phyloP scores from a whole-genome alignment of 2,797 vertebrate species.

The Sebastes oblongus region DNA sequence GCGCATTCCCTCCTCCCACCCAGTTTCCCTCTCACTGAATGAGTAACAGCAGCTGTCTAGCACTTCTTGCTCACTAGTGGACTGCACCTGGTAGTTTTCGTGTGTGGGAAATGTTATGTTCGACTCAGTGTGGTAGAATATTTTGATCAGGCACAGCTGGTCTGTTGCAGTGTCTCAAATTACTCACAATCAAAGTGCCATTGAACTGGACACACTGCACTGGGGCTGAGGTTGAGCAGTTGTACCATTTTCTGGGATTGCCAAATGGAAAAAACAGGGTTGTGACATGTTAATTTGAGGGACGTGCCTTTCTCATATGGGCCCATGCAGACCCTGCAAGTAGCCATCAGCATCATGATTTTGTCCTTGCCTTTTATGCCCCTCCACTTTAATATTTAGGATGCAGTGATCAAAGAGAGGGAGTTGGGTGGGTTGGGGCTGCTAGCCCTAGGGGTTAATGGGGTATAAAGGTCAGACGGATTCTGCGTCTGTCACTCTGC shows the following conservation, averaged over 20 bases:
- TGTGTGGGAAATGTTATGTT: conserved; percentile 60
- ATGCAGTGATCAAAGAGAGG: conserved; percentile 11
- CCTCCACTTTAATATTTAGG: conserved; percentile 26
- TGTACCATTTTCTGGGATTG: conserved; percentile 2
- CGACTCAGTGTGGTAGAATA: conserved; percentile 50
- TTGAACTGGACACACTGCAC: conserved; percentile 25
- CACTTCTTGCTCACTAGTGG: conserved; percentile 58
- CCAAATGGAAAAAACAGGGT: conserved; percentile 27
- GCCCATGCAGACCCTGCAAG: neutral
- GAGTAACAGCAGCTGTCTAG: conserved; percentile 72
- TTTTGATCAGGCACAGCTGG: conserved; percentile 55
- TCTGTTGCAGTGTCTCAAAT: conserved; percentile 29
- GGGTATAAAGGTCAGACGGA: conserved; percentile 54
- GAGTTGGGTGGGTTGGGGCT: conserved; percentile 6
- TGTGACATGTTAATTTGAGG: conserved; percentile 18
- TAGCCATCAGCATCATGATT: neutral
- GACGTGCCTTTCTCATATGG: conserved; percentile 3
- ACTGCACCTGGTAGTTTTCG: conserved; percentile 66
- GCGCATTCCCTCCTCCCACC: conserved; percentile 46
- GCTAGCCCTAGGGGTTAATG: conserved; percentile 45
- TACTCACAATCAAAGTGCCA: conserved; percentile 39
- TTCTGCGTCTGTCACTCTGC: conserved; percentile 34
- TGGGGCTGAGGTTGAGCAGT: neutral
- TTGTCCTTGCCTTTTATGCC: neutral
- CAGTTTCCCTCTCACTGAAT: conserved; percentile 52